Evolutionary conservation across 2,113 vertebrate genomes (phyloP).

Genomic region (Himantopus leucocephalus): DNA sequence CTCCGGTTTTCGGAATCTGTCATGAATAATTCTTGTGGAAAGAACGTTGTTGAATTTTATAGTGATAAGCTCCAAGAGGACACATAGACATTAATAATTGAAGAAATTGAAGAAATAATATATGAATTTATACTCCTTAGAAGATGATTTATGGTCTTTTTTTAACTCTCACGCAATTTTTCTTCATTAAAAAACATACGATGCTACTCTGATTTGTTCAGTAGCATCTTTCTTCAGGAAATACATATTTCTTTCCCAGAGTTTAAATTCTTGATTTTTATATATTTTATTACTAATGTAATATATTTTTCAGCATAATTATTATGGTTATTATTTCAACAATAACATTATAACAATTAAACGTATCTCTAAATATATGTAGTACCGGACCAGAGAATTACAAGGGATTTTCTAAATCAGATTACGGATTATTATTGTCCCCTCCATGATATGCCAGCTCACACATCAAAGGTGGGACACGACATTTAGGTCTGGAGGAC

Average conservation of each 20-base stretch:
- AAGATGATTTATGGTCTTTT: neutral
- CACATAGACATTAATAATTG: conserved; percentile 30
- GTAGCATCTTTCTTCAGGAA: neutral
- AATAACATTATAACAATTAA: neutral
- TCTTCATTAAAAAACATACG: neutral
- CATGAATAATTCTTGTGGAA: conserved; percentile 45
- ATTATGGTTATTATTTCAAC: neutral
- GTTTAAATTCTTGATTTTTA: neutral
- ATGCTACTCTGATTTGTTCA: neutral
- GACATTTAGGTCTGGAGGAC: neutral
- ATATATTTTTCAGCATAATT: neutral
- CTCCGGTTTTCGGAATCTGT: neutral
- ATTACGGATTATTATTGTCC: neutral
- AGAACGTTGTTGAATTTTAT: neutral
- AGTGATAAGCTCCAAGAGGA: neutral
- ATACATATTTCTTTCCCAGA: neutral
- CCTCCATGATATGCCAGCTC: neutral
- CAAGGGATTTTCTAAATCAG: neutral
- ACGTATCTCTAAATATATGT: neutral
- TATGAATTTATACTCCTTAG: neutral
- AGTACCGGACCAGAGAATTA: neutral
- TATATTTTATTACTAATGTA: neutral
- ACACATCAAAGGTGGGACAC: neutral
- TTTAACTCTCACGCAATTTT: neutral
- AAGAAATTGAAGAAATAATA: conserved; percentile 23